These are phyloP conservation scores for Phthorimaea operculella DNA, from an alignment of 1,140 invertebrate species.

Conservation along the genomic window DNA sequence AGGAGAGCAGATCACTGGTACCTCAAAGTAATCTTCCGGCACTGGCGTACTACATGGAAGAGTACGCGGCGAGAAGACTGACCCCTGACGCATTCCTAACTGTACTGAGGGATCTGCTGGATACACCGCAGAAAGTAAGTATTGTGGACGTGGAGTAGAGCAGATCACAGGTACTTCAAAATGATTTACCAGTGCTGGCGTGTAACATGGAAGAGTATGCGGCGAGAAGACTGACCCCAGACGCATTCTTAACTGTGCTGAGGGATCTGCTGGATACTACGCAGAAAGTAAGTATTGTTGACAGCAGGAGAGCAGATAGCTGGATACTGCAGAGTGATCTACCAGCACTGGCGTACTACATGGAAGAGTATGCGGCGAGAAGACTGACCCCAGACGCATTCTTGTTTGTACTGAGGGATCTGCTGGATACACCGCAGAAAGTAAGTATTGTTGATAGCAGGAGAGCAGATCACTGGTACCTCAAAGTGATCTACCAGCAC, in stretches of 20 bases:
- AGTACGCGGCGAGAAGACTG: conserved; percentile 87
- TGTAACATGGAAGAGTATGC: conserved; percentile 93
- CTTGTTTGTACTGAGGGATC: no score
- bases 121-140: conserved; percentile 86
- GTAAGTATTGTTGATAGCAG: conserved; percentile 77
- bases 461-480: conserved; percentile 91
- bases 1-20: conserved; percentile 90
- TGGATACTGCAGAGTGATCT: no score
- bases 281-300: conserved; percentile 82
- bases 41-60: conserved; percentile 88
- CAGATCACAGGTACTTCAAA: no score
- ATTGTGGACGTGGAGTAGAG: no score
- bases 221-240: conserved; percentile 83
- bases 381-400: no score
- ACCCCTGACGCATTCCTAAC: conserved; percentile 90
- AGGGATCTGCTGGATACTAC: conserved; percentile 90
- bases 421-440: no score
- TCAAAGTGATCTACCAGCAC: conserved; percentile 84
- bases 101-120: conserved; percentile 88
- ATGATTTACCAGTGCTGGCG: conserved; percentile 86
- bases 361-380: no score
- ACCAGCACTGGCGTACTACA: no score
- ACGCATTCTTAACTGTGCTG: conserved; percentile 89
- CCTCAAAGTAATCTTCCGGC: conserved; percentile 87
- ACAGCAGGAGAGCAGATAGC: no score